phyloP scores from a whole-genome alignment of 1,140 invertebrate genomes.

The Xylocopa sonorina region DNA sequence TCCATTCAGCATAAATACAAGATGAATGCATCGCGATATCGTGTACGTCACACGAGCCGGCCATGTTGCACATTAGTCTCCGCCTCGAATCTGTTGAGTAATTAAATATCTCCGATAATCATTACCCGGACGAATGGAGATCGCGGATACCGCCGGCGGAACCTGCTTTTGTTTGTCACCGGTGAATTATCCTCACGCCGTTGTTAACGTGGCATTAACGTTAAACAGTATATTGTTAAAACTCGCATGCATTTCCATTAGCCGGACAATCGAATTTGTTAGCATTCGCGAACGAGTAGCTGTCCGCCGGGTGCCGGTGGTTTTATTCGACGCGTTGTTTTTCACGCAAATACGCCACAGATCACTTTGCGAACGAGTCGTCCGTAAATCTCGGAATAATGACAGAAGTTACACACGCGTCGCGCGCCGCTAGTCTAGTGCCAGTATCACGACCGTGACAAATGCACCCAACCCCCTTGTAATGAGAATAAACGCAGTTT shows the following conservation, averaged over 20 bases:
- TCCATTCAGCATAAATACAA: slow-evolving; percentile 44
- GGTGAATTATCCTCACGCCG: slow-evolving; percentile 69
- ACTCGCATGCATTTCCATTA: slow-evolving; percentile 75
- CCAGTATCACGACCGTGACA: not conserved
- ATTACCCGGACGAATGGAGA: slow-evolving; percentile 57
- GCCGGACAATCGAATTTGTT: slow-evolving; percentile 70
- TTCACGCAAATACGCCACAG: not conserved
- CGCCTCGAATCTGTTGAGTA: slow-evolving; percentile 72
- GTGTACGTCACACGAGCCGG: slow-evolving; percentile 36
- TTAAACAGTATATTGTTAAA: slow-evolving; percentile 79
- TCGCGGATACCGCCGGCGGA: slow-evolving; percentile 8
- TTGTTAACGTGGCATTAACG: slow-evolving; percentile 75
- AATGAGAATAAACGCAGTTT: slow-evolving; percentile 11
- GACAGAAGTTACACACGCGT: not conserved
- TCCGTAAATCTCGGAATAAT: slow-evolving; percentile 31
- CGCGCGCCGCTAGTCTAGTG: not conserved
- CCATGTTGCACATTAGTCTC: slow-evolving; percentile 53
- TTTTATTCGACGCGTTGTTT: slow-evolving; percentile 17
- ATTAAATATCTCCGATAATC: slow-evolving; percentile 78
- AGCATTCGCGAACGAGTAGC: slow-evolving; percentile 64
- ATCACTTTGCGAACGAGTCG: slow-evolving; percentile 23
- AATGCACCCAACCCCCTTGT: not conserved
- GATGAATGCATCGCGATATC: slow-evolving; percentile 57
- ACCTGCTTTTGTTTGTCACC: slow-evolving; percentile 68
- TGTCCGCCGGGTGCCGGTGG: not conserved